A percentile compares a stretch with the other conserved stretches of the same genome.
phyloP scores from a whole-genome alignment of 2,797 vertebrate genomes.

The Pseudotriccus pelzelni region DNA sequence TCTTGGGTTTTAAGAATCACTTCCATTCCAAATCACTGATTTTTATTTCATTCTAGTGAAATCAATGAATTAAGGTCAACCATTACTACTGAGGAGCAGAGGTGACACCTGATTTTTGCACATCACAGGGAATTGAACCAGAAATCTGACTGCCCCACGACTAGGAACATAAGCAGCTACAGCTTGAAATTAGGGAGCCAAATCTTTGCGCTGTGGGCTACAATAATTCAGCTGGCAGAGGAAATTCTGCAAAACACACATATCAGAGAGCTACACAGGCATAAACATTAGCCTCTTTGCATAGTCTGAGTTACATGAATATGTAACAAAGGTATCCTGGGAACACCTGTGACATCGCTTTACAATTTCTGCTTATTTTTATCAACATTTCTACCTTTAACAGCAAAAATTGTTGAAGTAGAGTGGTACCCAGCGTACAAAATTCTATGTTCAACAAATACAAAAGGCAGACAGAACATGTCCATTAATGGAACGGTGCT shows the following conservation, averaged over 20 bases:
- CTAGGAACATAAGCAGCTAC: background rate
- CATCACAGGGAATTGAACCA: background rate
- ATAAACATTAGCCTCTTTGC: background rate
- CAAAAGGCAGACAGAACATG: rapidly evolving
- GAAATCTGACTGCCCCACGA: background rate
- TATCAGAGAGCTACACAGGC: background rate
- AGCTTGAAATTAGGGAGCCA: background rate
- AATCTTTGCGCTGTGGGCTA: background rate
- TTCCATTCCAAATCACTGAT: background rate
- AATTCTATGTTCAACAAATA: background rate
- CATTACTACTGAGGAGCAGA: background rate
- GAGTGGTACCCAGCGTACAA: background rate
- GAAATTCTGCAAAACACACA: background rate
- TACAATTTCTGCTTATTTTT: background rate
- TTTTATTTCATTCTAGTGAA: background rate
- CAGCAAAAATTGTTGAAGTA: background rate
- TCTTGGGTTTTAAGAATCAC: background rate
- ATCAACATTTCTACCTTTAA: background rate
- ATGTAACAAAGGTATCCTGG: background rate
- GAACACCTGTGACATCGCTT: background rate
- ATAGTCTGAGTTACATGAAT: background rate
- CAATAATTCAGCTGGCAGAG: background rate
- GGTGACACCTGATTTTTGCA: background rate
- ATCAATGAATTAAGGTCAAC: background rate
- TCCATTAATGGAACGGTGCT: background rate